Evolutionary conservation across 2,113 vertebrate genomes (phyloP), one percentile per base, ranked within the genome.

Genomic region (Nannospalax galili): DNA sequence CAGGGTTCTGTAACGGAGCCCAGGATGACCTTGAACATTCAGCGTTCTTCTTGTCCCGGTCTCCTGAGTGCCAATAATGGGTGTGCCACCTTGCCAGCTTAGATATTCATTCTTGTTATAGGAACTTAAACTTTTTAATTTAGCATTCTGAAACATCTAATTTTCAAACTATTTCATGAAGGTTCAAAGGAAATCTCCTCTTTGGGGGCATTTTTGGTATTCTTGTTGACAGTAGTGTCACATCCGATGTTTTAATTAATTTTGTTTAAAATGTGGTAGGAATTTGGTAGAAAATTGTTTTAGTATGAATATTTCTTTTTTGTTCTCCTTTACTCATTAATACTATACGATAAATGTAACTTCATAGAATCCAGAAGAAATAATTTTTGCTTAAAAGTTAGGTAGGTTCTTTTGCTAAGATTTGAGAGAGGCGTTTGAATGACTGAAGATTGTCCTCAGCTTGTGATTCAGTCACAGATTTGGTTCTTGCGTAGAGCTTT

Each of bases 261-360:
- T 97, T 98, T 96, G 94, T 91, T 97, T 96, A 96, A 95, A 94
- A 92, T 95, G 30, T 97, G 91, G 19, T 97, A 82, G 96, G 97
- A 96, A 2, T 77, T 84, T 85, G 92, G 94, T 97, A 97, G 97
- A 94, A 98, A 52, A 52, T 52, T 97, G 96, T 97, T 95, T 97
- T 93, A 96, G 91, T 96, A 95, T 92, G 97, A 96, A 77, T 67
- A 80, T 95, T n/a, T 69, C 17, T 92, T 78, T 92, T 78, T 65
- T 90, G 81, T 65, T 90, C 48, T 9, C 40, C 67, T 85, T 92
- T 94, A 96, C 88, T 97, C 92, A 97, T 97, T 97, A 52, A 95
- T 97, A 93, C 90, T 93, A 52, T 96, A 97, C 97, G 92, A 96
- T 98, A 97, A 97, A 92, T 79, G 77, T 72, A 65, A 70, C 22